Conservation (phyloP, 2,113 vertebrate genomes). For the Acanthisitta chloris region DNA sequence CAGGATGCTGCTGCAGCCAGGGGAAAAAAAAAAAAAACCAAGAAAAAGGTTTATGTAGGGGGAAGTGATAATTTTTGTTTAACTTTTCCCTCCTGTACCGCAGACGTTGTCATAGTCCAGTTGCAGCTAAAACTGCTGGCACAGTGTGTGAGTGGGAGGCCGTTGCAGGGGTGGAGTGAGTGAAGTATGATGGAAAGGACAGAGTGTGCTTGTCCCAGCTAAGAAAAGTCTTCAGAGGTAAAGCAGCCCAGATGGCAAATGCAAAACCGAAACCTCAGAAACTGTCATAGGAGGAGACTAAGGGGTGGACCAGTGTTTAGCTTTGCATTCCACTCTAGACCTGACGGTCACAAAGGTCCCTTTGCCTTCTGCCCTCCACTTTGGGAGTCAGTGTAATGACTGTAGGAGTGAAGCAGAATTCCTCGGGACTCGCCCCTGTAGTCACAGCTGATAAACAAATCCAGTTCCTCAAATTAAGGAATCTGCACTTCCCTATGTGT, state of each 20-base stretch:
- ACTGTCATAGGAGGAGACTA: background rate
- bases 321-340: background rate
- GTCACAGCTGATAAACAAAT: background rate
- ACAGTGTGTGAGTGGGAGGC: background rate
- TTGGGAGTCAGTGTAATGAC: background rate
- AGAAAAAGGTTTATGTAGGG: fast-evolving
- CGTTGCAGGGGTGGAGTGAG: fast-evolving
- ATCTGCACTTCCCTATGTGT: background rate
- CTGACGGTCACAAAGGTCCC: background rate
- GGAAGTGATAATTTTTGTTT: background rate
- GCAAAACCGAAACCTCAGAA: background rate
- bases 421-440: background rate
- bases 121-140: background rate
- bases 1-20: background rate
- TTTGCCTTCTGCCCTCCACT: background rate
- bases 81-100: background rate
- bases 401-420: background rate
- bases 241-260: background rate
- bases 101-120: background rate
- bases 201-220: background rate
- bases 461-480: background rate
- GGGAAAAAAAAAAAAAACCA: too few relatives aligned
- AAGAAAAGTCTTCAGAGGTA: background rate
- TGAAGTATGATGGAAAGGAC: fast-evolving
- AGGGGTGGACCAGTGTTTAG: background rate